phyloP scores from a whole-genome alignment of 1,140 invertebrate genomes.

The Bombus impatiens region DNA sequence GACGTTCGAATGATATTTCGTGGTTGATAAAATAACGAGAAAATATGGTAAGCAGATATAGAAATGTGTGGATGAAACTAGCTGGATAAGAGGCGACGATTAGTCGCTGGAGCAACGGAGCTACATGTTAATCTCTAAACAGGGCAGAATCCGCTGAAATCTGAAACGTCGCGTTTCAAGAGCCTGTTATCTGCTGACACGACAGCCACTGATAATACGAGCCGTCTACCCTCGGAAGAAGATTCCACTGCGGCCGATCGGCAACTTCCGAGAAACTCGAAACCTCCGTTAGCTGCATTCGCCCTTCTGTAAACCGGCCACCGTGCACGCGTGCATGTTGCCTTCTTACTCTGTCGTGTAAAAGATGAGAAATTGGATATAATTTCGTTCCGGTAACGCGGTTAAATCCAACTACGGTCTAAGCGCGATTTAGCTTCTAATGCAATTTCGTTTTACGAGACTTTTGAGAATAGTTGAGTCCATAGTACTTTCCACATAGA shows the following conservation, averaged over 20 bases:
- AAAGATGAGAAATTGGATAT: constrained; percentile 8
- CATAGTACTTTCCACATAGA: fast-evolving
- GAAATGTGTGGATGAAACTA: too few relatives aligned
- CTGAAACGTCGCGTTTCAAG: constrained; percentile 45
- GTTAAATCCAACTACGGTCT: too few relatives aligned
- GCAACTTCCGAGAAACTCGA: constrained; percentile 44
- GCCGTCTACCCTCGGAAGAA: constrained; percentile 42
- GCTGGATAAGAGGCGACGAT: not conserved
- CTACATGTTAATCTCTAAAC: constrained; percentile 53
- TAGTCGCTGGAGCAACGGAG: not conserved
- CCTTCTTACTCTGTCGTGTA: too few relatives aligned
- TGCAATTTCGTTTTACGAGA: too few relatives aligned
- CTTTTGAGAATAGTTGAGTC: fast-evolving
- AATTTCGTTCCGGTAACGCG: not conserved
- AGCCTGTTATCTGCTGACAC: constrained; percentile 60
- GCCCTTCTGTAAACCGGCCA: not conserved
- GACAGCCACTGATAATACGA: constrained; percentile 54
- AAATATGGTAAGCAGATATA: not conserved
- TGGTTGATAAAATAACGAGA: not conserved
- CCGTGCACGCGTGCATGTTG: not conserved
- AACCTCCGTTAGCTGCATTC: constrained; percentile 4
- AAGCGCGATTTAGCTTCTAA: too few relatives aligned
- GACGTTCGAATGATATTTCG: too few relatives aligned
- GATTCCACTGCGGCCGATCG: constrained; percentile 40
- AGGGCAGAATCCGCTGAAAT: constrained; percentile 52